Evolutionary conservation across 1,140 invertebrate genomes (phyloP), one percentile per base, ranked within the genome.

Genomic region (Anastatus disparis): DNA sequence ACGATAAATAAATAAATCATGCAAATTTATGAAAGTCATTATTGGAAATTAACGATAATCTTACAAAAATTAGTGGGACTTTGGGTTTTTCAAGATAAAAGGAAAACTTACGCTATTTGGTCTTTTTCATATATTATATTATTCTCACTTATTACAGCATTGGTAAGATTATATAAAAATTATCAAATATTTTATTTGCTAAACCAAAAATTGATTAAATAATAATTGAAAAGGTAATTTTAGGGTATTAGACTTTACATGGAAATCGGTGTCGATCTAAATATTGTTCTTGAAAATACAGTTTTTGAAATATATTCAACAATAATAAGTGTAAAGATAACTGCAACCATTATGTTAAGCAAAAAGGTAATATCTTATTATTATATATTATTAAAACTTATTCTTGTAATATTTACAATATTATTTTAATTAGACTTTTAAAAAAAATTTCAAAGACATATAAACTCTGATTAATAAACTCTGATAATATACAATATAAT

Each of bases 281-380:
- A 64, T 13, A 52, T 64, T 46, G 62, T 64, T 4, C 12, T 38
- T 1, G 62, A 64, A 38, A 64, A 64, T 64, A 13, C 26, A 20
- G 17, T 64, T 1, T 44, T n/a, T 4, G 62, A 64, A 52, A 38
- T 52, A 29, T 64, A 50, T 24, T 38, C 38, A 10, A 24, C 13
- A 52, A 10, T 52, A 52, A 29, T n/a, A n/a, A n/a, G n/a, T n/a
- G n/a, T n/a, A n/a, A n/a, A n/a, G n/a, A n/a, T n/a, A n/a, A n/a
- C n/a, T 26, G 4, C 22, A 17, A 64, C 29, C 15, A 35, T 64
- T 38, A 20, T 64, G 3, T 20, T 35, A 12, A 52, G 17, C 10
- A 52, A 38, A 20, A 4, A 50, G 10, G 62, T 64, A 52, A 7
- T 7, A 38, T 38, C 6, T 6, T 12, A 38, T 38, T 38, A 7